Base-by-base conservation (phyloP, 2,113 vertebrate genomes). In the Phylloscopus trochilus region DNA sequence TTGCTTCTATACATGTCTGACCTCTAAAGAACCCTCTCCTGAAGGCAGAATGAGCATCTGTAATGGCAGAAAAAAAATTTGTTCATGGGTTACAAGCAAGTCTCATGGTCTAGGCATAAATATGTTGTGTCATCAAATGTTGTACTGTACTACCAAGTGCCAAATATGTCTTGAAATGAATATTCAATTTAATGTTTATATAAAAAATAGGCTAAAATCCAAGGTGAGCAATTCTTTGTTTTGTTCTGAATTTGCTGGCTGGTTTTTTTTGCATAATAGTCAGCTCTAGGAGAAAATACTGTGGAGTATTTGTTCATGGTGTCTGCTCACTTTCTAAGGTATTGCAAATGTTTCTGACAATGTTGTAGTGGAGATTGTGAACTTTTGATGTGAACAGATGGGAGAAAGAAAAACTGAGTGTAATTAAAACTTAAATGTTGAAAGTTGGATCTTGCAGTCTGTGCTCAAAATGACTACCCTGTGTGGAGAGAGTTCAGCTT, bases 371-470 rank as follows among this genome's bases (percentile, higher is more conserved):
- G 60, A 83, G 52, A 78, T 26, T 60, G 15, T 80, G 72, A 86
- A 91, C 87, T 91, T 95, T 60, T 53, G 58, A 74, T 66, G n/a
- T 53, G 60, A 96, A 86, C 85, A 93, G 85, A 87, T 1, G 8
- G 64, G 31, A 88, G 59, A 90, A 91, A 88, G 44, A 41, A 94
- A 96, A 83, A 75, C 20, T 66, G 31, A 91, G 64, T 11, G 7
- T 75, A 93, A 95, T 94, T 95, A 92, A 93, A 96, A 92, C 68
- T 26, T 90, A 75, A 80, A 92, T 39, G 68, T 43, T 91, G 59
- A 83, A 85, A 91, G 59, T 83, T 84, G 80, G 51, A 91, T 90
- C 63, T 64, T 91, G 47, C 43, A 91, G 59, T 41, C 62, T 91
- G 43, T 62, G 37, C 28, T 91, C 31, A 83, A 33, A 87, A 83